Conservation (phyloP, 2,797 vertebrate species). For the Myotis pilosus region DNA sequence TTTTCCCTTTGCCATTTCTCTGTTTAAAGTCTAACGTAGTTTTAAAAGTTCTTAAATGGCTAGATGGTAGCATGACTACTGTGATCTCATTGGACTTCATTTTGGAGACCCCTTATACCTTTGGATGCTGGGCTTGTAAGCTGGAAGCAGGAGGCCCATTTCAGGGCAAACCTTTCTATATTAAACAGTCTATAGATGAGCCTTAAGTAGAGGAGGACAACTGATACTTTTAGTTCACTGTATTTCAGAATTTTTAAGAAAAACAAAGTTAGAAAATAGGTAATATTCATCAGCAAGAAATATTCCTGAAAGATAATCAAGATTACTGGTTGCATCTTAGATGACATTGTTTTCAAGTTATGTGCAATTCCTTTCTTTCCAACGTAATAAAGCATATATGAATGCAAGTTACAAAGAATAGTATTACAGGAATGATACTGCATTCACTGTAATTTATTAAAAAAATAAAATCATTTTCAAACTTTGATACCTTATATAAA, state of each 20-base stretch:
- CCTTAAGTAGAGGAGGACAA: not conserved
- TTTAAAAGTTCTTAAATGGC: conserved; percentile 37
- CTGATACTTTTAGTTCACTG: not conserved
- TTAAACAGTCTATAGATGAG: not conserved
- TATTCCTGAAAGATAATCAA: conserved; percentile 39
- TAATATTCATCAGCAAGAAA: conserved; percentile 1
- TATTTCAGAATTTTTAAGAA: conserved; percentile 33
- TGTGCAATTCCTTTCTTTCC: conserved; percentile 15
- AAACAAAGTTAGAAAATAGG: conserved; percentile 12
- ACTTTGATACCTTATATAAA: not conserved
- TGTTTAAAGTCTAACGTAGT: not conserved
- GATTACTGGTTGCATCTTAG: not conserved
- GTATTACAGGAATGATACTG: not conserved
- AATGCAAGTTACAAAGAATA: conserved; percentile 2
- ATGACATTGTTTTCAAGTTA: not conserved
- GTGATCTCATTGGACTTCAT: not conserved
- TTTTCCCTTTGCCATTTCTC: not conserved
- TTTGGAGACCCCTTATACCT: not conserved
- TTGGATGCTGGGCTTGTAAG: not conserved
- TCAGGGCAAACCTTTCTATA: conserved; percentile 21
- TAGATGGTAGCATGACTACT: not conserved
- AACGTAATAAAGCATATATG: conserved; percentile 33
- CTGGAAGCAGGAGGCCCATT: not conserved
- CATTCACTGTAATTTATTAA: conserved; percentile 41
- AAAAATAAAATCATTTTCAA: conserved; percentile 44